Base-by-base conservation (phyloP, 2,888 invertebrate species). In the Drosophila siamana region DNA sequence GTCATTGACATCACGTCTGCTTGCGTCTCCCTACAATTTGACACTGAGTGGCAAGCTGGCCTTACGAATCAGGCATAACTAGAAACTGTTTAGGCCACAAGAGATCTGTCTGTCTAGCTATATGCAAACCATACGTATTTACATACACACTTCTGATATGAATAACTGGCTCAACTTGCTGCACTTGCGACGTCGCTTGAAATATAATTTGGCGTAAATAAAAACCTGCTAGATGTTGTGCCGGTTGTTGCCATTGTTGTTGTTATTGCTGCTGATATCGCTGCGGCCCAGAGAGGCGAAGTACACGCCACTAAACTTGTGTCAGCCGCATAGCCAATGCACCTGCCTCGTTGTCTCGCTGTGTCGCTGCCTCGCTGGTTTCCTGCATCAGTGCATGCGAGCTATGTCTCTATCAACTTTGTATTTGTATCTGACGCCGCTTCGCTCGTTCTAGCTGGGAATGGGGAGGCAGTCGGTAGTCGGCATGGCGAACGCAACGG, bases 351-450 rank as follows among this genome's bases (percentile, higher is more conserved):
- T 30, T 51, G 83, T 43, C 56, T 44, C 33, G 79, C 52, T 69
- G 50, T 19, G 2, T 19, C 19, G 3, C n/a, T 41, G 79, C 47
- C 55, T 43, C 48, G 56, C 57, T 66, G 78, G 81, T 74, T 82
- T 84, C 78, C 87, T 84, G 81, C 87, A 74, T 80, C 78, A 74
- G 63, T 82, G 82, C 76, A 64, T 81, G 67, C 79, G 24, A 87
- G 88, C 85, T 82, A 87, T 87, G 88, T 82, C 88, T 82, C 82
- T 87, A 87, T 85, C 82, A 81, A 72, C 71, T 69, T 84, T 80
- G 71, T 71, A 80, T 80, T 80, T 84, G 81, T 84, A 62, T 65
- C 84, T 77, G 77, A 76, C 69, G 68, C 78, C 64, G 76, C 54
- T 55, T 48, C 52, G 44, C 44, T 62, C 66, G 40, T 38, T 59